Conservation (phyloP, 1,140 invertebrate species). For the Brachionus calyciflorus region DNA sequence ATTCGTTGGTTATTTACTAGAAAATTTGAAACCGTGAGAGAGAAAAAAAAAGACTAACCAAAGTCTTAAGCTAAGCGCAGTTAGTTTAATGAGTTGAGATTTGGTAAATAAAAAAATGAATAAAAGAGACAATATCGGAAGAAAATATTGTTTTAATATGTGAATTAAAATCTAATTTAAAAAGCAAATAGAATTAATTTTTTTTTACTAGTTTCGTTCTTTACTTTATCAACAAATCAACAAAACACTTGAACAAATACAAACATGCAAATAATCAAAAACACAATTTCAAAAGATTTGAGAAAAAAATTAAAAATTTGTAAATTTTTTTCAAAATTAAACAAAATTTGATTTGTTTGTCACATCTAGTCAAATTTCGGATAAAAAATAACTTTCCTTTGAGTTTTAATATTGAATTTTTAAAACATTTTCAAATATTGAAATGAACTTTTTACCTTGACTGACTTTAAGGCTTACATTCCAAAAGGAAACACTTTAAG, state of each 20-base stretch:
- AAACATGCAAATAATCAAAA: constrained; percentile 15
- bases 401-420: too few species aligned
- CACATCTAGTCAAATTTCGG: too few species aligned
- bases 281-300: background rate
- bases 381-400: too few species aligned
- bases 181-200: constrained; percentile 28
- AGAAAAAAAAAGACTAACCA: background rate
- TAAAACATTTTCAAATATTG: too few species aligned
- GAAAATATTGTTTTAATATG: constrained; percentile 45
- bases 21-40: constrained; percentile 33
- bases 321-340: background rate
- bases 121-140: constrained; percentile 9
- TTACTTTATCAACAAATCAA: constrained; percentile 41
- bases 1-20: too few species aligned
- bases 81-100: too few species aligned
- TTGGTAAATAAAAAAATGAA: background rate
- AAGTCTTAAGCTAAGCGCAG: too few species aligned
- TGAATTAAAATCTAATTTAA: constrained; percentile 43
- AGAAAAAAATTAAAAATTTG: too few species aligned
- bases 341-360: background rate
- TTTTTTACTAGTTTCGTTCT: constrained; percentile 6
- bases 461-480: too few species aligned
- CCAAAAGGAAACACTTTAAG: too few species aligned
- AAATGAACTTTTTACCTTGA: too few species aligned
- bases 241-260: constrained; percentile 44